phyloP scores from a whole-genome alignment of 2,888 invertebrate species.

The Xestobium rufovillosum region DNA sequence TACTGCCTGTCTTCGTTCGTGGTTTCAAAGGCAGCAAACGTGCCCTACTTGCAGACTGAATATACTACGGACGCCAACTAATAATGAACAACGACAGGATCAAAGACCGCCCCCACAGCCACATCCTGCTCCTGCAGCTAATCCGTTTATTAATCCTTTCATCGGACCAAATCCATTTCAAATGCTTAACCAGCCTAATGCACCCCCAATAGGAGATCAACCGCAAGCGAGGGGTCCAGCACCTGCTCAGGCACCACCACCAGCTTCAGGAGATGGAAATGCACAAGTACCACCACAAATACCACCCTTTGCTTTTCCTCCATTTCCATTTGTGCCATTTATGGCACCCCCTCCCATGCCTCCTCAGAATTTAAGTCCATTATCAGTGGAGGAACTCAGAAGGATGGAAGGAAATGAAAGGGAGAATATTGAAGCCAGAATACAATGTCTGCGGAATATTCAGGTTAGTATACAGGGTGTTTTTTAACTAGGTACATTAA shows the following conservation, averaged over 20 bases:
- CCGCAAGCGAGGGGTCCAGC: constrained; percentile 25
- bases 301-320: constrained; percentile 50
- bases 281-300: constrained; percentile 39
- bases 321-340: constrained; percentile 48
- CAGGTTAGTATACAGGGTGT: no score
- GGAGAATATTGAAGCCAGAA: constrained; percentile 81
- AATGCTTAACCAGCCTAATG: constrained; percentile 24
- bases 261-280: constrained; percentile 18
- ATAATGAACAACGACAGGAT: constrained; percentile 21
- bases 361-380: constrained; percentile 62
- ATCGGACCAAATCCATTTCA: constrained; percentile 34
- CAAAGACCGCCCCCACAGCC: constrained; percentile 22
- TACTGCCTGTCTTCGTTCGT: constrained; percentile 91
- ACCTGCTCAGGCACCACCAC: constrained; percentile 34
- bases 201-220: constrained; percentile 20
- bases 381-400: constrained; percentile 77
- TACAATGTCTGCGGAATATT: constrained; percentile 69
- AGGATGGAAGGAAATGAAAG: constrained; percentile 86
- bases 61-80: constrained; percentile 44
- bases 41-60: constrained; percentile 97
- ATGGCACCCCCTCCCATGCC: constrained; percentile 69
- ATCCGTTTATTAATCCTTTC: constrained; percentile 33
- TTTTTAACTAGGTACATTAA: no score
- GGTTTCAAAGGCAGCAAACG: constrained; percentile 99
- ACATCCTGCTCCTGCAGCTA: constrained; percentile 21